phyloP scores from a whole-genome alignment of 2,113 vertebrate genomes.

The Hippopotamus amphibius region DNA sequence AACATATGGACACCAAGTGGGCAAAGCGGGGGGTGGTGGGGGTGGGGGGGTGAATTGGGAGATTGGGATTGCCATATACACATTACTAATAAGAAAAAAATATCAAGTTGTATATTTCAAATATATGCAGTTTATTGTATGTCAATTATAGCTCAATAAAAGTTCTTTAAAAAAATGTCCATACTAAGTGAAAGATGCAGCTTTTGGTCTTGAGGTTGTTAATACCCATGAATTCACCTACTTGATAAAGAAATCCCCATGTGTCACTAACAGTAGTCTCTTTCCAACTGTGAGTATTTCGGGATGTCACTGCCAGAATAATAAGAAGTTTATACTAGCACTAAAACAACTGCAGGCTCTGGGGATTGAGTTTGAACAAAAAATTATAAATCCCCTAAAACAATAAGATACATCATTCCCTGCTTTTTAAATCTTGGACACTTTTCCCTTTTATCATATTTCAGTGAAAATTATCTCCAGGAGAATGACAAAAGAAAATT shows the following conservation, averaged over 20 bases:
- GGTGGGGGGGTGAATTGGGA: no score
- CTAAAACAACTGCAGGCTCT: not conserved
- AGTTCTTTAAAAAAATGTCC: no score
- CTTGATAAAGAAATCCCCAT: not conserved
- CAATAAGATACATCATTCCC: not conserved
- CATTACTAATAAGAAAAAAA: no score
- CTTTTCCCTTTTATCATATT: not conserved
- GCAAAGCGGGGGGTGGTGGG: no score
- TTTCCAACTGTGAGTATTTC: not conserved
- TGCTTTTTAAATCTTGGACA: not conserved
- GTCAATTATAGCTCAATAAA: no score
- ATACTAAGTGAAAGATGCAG: not conserved
- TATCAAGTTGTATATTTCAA: no score
- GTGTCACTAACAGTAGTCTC: not conserved
- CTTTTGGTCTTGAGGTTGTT: not conserved
- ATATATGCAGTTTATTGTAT: no score
- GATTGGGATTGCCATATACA: no score
- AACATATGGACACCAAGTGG: no score
- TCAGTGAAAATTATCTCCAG: not conserved
- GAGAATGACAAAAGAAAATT: conserved; percentile 15
- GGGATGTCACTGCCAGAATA: not conserved
- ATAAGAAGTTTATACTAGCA: not conserved
- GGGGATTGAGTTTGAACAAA: not conserved
- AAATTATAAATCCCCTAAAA: not conserved
- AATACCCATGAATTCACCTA: not conserved